A percentile compares a stretch with the other conserved stretches of the same genome.
phyloP scores from a whole-genome alignment of 2,113 vertebrate genomes.

The Xiphorhynchus elegans region DNA sequence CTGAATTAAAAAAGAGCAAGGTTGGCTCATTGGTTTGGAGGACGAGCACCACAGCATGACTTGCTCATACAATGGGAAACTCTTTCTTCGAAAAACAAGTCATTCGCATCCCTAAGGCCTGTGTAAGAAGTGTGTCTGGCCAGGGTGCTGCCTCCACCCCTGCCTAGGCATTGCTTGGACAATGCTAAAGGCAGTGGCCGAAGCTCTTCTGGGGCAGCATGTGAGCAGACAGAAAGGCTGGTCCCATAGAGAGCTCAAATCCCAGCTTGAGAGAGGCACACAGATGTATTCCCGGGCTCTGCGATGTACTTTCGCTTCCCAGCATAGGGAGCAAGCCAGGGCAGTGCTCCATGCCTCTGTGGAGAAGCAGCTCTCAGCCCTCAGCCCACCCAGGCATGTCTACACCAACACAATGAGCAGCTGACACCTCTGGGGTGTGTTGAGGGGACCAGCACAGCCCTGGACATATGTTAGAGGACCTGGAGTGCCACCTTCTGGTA shows the following conservation, averaged over 20 bases:
- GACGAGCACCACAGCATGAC: not conserved
- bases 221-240: not conserved
- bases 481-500: slow-evolving; percentile 61
- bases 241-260: not conserved
- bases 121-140: accelerated
- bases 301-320: not conserved
- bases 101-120: not conserved
- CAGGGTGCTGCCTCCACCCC: accelerated
- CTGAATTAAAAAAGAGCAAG: not conserved
- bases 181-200: accelerated
- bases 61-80: not conserved
- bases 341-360: accelerated
- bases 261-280: not conserved
- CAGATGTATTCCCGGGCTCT: accelerated
- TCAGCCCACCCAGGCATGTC: not conserved
- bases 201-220: not conserved
- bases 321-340: accelerated
- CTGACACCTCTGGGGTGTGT: not conserved
- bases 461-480: not conserved
- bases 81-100: not conserved
- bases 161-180: not conserved
- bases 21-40: not conserved
- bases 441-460: too few relatives aligned
- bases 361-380: not conserved
- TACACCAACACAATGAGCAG: not conserved